Evolutionary conservation across 1,140 invertebrate species (phyloP).

Genomic region (Hyposmocoma kahamanoa): DNA sequence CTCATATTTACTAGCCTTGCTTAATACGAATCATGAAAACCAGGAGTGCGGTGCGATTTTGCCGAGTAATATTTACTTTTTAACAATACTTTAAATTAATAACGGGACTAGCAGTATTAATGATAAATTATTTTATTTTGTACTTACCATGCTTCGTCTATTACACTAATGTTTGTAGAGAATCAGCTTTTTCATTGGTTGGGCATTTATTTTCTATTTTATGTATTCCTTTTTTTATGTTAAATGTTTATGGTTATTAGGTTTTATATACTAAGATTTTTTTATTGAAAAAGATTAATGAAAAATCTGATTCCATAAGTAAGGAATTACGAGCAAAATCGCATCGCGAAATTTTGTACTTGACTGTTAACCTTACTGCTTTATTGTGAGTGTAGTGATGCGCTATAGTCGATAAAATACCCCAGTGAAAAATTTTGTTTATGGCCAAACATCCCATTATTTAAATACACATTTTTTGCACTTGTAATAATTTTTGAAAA

Average conservation of each 20-base stretch:
- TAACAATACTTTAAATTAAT: conserved; percentile 29
- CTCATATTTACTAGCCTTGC: too few relatives aligned
- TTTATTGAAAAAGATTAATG: conserved; percentile 14
- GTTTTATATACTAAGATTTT: too few relatives aligned
- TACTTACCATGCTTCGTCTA: conserved; percentile 66
- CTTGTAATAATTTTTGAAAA: conserved; percentile 73
- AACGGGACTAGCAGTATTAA: conserved; percentile 63
- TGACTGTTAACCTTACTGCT: conserved; percentile 65
- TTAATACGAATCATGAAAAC: conserved; percentile 69
- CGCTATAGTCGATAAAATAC: conserved; percentile 67
- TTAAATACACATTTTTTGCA: conserved; percentile 70
- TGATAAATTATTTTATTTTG: conserved; percentile 63
- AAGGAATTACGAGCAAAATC: conserved; percentile 47
- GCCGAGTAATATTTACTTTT: conserved; percentile 45
- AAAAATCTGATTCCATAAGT: conserved; percentile 58
- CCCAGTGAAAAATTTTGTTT: conserved; percentile 55
- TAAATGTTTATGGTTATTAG: too few relatives aligned
- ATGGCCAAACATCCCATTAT: conserved; percentile 69
- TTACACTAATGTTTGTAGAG: conserved; percentile 66
- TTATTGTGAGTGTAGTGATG: conserved; percentile 58
- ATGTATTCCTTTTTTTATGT: too few relatives aligned
- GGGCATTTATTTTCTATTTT: too few relatives aligned
- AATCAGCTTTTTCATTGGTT: conserved; percentile 47
- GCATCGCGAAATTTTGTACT: conserved; percentile 50
- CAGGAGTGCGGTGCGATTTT: conserved; percentile 64